phyloP scores from a whole-genome alignment of 2,113 vertebrate species.

The Ailurus styani region DNA sequence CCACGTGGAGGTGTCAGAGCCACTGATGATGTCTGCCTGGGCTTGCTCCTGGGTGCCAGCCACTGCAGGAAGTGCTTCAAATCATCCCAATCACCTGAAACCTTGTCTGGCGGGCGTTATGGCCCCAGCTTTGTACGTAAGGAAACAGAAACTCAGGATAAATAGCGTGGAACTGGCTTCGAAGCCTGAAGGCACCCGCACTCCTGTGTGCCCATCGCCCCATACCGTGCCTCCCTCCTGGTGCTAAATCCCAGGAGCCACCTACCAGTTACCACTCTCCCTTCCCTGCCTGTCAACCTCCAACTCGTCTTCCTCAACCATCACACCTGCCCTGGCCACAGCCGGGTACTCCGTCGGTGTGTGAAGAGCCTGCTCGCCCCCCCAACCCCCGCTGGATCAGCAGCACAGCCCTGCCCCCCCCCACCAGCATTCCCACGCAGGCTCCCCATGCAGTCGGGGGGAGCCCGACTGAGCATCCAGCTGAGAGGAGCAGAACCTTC shows the following conservation, averaged over 20 bases:
- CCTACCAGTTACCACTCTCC: background rate
- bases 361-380: background rate
- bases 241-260: background rate
- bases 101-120: background rate
- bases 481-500: background rate
- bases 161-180: background rate
- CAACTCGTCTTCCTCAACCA: background rate
- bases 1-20: background rate
- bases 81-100: background rate
- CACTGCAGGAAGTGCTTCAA: too few relatives aligned
- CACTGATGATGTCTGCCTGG: accelerated
- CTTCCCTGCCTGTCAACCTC: background rate
- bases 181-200: background rate
- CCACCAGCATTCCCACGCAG: background rate
- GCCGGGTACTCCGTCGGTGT: accelerated
- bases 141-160: background rate
- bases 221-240: accelerated
- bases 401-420: accelerated
- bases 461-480: background rate
- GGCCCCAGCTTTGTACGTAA: background rate
- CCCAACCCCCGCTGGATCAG: too few relatives aligned
- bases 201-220: background rate
- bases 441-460: too few relatives aligned
- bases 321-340: background rate
- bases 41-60: background rate